phyloP scores from a whole-genome alignment of 2,113 vertebrate species.

The Grammomys dolichurus region DNA sequence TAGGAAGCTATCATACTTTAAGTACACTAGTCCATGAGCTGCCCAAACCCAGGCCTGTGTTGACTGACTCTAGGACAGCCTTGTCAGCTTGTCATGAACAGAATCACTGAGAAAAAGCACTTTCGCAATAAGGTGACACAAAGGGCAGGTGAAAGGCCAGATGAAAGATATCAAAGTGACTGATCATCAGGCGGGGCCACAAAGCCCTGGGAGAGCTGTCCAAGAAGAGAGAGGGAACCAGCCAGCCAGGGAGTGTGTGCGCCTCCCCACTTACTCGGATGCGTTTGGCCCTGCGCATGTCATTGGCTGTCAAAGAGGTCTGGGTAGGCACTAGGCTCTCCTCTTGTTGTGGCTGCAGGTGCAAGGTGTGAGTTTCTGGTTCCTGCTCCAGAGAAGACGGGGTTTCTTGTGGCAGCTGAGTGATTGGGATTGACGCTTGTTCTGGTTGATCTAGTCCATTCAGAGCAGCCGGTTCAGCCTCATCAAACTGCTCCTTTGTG shows the following conservation, averaged over 20 bases:
- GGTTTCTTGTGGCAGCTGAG: conserved; percentile 83
- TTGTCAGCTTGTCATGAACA: conserved; percentile 7
- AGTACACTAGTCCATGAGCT: neutral
- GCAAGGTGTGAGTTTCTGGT: conserved; percentile 82
- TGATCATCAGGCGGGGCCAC: neutral
- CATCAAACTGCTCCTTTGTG: conserved; percentile 92
- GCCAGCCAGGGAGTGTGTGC: accelerated
- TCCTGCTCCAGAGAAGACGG: conserved; percentile 85
- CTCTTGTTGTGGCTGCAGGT: conserved; percentile 88
- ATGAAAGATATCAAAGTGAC: neutral
- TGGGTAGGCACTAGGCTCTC: conserved; percentile 85
- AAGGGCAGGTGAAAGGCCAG: neutral
- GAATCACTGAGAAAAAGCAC: neutral
- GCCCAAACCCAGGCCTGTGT: conserved; percentile 31
- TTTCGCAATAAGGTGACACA: neutral
- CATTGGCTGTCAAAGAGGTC: conserved; percentile 92
- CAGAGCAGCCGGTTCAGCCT: conserved; percentile 85
- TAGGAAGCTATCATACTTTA: neutral
- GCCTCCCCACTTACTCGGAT: conserved; percentile 91
- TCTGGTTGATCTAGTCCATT: conserved; percentile 93
- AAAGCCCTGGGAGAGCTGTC: neutral
- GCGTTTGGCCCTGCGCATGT: conserved; percentile 95
- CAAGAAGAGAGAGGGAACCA: neutral
- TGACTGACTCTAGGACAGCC: conserved; percentile 51
- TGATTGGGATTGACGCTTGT: conserved; percentile 82